Evolutionary conservation across 1,140 invertebrate species (phyloP).

Genomic region (Sarcophaga bullata): DNA sequence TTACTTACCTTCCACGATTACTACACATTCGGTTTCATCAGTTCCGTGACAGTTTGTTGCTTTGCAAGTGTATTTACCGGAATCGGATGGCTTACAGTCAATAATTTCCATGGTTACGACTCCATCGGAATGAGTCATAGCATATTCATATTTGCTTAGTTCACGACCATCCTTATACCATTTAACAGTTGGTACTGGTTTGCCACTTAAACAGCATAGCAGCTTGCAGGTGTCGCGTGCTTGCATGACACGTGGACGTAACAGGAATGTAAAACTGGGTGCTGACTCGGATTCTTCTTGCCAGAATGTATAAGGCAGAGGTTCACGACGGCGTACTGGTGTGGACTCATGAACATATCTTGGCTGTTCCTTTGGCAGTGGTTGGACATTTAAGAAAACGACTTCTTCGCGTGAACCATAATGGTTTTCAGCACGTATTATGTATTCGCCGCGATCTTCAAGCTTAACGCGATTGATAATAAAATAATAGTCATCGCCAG

Average conservation of each 20-base stretch:
- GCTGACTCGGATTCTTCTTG: slow-evolving; percentile 89
- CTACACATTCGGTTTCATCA: slow-evolving; percentile 94
- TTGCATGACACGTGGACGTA: slow-evolving; percentile 98
- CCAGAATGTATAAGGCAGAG: slow-evolving; percentile 81
- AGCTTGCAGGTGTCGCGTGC: slow-evolving; percentile 94
- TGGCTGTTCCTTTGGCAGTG: slow-evolving; percentile 83
- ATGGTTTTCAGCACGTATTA: slow-evolving; percentile 96
- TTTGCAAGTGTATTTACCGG: slow-evolving; percentile 94
- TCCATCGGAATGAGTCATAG: slow-evolving; percentile 89
- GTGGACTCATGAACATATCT: slow-evolving; percentile 80
- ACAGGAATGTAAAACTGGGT: slow-evolving; percentile 95
- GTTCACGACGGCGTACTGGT: slow-evolving; percentile 78
- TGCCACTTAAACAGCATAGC: slow-evolving; percentile 94
- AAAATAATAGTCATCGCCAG: slow-evolving; percentile 96
- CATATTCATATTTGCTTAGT: slow-evolving; percentile 89
- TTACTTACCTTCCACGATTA: slow-evolving; percentile 92
- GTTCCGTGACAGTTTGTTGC: slow-evolving; percentile 92
- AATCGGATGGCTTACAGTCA: slow-evolving; percentile 92
- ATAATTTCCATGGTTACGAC: slow-evolving; percentile 97
- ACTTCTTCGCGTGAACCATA: slow-evolving; percentile 97
- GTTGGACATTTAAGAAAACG: slow-evolving; percentile 97
- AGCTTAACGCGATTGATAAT: slow-evolving; percentile 95
- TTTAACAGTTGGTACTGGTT: slow-evolving; percentile 89
- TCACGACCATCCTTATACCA: slow-evolving; percentile 95
- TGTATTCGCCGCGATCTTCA: slow-evolving; percentile 96